Conservation (phyloP, 2,888 invertebrate genomes). For the Machimus rusticus region DNA sequence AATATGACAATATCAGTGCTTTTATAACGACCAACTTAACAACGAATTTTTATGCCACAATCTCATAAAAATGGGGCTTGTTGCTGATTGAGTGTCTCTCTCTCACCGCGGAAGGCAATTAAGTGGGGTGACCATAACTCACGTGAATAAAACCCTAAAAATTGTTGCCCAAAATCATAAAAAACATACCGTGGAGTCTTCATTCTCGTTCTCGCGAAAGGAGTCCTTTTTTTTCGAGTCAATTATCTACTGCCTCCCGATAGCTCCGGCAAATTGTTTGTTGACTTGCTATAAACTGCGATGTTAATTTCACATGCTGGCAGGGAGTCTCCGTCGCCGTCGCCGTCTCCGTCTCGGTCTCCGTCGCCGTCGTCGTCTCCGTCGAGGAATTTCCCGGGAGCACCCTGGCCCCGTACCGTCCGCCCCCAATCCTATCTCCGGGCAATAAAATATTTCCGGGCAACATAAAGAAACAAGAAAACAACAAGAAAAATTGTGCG, state of each 20-base stretch:
- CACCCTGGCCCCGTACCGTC: background rate
- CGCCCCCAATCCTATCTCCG: background rate
- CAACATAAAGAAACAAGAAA: constrained; percentile 27
- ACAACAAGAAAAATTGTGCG: constrained; percentile 34
- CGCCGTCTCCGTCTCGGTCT: background rate
- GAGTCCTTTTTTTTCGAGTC: background rate
- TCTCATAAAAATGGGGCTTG: background rate
- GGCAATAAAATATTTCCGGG: constrained; percentile 30
- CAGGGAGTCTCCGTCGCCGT: background rate
- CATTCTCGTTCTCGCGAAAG: background rate
- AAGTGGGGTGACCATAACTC: background rate
- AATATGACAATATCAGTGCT: background rate
- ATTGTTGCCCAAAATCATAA: background rate
- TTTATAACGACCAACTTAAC: background rate
- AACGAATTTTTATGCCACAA: background rate
- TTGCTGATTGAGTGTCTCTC: background rate
- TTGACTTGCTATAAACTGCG: constrained; percentile 8
- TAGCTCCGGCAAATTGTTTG: background rate
- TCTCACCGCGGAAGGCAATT: background rate
- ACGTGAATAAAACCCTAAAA: background rate
- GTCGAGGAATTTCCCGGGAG: background rate
- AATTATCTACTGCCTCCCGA: background rate
- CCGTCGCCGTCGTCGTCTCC: background rate
- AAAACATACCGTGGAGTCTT: background rate
- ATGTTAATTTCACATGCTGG: background rate